A percentile compares a stretch with the other conserved stretches of the same genome.
Evolutionary conservation across 1,140 invertebrate genomes (phyloP).

Genomic region (Eurosta solidaginis): DNA sequence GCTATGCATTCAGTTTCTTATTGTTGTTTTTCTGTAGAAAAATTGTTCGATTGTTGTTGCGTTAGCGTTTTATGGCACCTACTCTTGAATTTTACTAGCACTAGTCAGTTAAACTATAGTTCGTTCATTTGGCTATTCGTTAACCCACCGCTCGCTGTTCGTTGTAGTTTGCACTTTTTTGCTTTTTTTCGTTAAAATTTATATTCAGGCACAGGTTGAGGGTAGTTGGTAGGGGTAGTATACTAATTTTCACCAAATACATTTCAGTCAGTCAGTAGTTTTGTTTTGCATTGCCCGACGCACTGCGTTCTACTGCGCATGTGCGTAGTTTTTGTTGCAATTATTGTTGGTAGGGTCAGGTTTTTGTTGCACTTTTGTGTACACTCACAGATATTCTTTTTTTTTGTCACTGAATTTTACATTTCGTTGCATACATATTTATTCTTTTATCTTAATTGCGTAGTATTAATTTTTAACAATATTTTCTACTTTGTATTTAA

Average conservation of each 20-base stretch:
- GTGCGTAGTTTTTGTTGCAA: conserved; percentile 21
- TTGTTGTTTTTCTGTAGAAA: background rate
- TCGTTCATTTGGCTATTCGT: background rate
- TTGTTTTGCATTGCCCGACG: background rate
- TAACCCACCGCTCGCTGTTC: background rate
- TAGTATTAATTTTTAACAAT: background rate
- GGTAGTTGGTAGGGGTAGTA: background rate
- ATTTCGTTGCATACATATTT: background rate
- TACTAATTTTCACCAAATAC: conserved; percentile 4
- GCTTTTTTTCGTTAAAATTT: background rate
- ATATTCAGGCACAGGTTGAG: background rate
- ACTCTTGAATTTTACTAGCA: background rate
- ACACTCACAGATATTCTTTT: background rate
- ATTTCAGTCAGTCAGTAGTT: background rate
- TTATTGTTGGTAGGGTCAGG: conserved; percentile 13
- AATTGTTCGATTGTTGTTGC: background rate
- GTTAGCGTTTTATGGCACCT: background rate
- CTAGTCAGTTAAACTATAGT: background rate
- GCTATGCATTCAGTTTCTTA: background rate
- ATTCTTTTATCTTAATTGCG: conserved; percentile 22
- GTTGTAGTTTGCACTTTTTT: background rate
- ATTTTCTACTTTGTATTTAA: background rate
- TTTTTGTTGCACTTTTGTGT: background rate
- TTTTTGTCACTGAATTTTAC: background rate
- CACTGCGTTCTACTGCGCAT: background rate